Evolutionary conservation across 2,113 vertebrate genomes (phyloP).

Genomic region (Solenodon paradoxus): DNA sequence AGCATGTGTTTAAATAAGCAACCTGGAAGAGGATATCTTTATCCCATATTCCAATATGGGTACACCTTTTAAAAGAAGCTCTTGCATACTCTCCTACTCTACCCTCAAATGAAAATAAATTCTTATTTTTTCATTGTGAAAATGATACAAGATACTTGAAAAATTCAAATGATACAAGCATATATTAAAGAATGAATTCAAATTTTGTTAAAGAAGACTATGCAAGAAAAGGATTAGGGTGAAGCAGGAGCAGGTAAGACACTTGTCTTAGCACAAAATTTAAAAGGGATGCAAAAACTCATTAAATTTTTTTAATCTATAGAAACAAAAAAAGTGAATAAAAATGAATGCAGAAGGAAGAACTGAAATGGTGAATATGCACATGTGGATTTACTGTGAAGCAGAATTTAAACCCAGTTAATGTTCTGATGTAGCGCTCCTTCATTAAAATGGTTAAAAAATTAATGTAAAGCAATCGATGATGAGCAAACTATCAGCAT

Average conservation of each 20-base stretch:
- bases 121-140: background rate
- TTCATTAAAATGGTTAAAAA: no score
- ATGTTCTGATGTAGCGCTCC: no score
- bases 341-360: no score
- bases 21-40: background rate
- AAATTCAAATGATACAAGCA: background rate
- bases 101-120: background rate
- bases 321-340: no score
- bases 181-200: no score
- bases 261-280: background rate
- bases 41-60: background rate
- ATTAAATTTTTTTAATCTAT: no score
- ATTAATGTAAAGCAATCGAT: background rate
- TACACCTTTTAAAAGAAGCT: background rate
- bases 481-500: background rate
- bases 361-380: no score
- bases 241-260: background rate
- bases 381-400: no score
- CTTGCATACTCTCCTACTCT: background rate
- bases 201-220: no score
- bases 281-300: background rate
- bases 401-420: no score
- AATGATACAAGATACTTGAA: background rate
- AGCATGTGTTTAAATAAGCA: background rate
- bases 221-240: background rate